Conservation (phyloP, 2,797 vertebrate genomes). For the Nasua narica region DNA sequence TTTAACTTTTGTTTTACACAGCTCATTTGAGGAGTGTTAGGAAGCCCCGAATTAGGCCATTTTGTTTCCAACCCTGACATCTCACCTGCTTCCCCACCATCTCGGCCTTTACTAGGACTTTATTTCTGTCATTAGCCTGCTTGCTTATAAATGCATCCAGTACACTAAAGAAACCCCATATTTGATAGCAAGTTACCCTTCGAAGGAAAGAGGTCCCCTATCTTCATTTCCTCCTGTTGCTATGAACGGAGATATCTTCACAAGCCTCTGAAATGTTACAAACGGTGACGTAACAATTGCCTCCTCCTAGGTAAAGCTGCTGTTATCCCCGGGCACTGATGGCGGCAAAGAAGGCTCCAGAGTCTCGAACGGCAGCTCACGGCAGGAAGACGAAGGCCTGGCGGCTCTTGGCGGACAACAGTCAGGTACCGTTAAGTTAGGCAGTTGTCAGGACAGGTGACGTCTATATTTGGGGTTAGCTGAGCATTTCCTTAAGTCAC, state of each 20-base stretch:
- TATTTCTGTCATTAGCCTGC: neutral
- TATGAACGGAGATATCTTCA: neutral
- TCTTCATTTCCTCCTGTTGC: neutral
- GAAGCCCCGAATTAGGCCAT: neutral
- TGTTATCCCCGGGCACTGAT: slow-evolving; percentile 86
- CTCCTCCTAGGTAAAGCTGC: slow-evolving; percentile 86
- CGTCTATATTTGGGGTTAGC: neutral
- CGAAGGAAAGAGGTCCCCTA: neutral
- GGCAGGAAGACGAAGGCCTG: slow-evolving; percentile 80
- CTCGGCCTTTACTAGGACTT: neutral
- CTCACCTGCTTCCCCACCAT: neutral
- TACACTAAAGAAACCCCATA: neutral
- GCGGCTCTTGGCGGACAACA: slow-evolving; percentile 80
- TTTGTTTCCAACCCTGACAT: neutral
- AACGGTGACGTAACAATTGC: neutral
- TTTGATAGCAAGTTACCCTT: neutral
- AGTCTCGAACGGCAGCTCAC: slow-evolving; percentile 81
- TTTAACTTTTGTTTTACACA: neutral
- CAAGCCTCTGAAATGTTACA: neutral
- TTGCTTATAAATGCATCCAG: neutral
- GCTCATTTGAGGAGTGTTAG: neutral
- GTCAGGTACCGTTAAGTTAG: slow-evolving; percentile 80
- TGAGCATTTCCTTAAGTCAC: neutral
- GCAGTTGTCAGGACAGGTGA: neutral
- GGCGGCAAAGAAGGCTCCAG: slow-evolving; percentile 84